Evolutionary conservation across 2,797 vertebrate species (phyloP), one percentile per base, ranked within the genome.

Genomic region (Onychomys torridus): DNA sequence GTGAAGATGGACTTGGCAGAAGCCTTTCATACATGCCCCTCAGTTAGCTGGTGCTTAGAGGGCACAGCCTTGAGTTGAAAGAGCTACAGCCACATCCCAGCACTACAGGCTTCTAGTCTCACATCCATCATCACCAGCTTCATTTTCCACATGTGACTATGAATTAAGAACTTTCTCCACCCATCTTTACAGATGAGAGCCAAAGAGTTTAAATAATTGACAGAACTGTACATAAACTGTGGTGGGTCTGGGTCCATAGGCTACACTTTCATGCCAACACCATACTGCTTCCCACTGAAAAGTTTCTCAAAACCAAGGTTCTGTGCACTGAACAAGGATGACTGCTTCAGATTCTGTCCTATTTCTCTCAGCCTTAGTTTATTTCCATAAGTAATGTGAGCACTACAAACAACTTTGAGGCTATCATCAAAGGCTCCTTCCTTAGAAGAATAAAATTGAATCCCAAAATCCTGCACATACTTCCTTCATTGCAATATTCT

Each of bases 391-490:
- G 29, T 25, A 93, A 27, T 5, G 59, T 37, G 79, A 91, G 75
- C 10, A 49, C 19, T 82, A 78, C 46, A 37, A 21, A 94, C 32
- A 40, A 1, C 65, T 93, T 88, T 88, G 94, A 96, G 49, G 9
- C 67, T 83, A 73, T 91, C 63, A 81, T 93, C 71, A 93, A 96
- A 94, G 75, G 63, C 17, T 94, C 34, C 34, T n/a, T 84, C 46
- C 32, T 96, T 85, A 75, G 40, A 49, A 71, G 71, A 89, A 89
- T 75, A 93, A 90, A 96, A 81, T 76, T 89, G 12, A 96, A 89
- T 82, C 46, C 16, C n/a, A 82, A 91, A 52, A 21, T 52, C 32
- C 12, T 59, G 46, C 32, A 10, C 19, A 40, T 34, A 93, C 25
- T 63, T 89, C 11, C 7, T 10, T 79, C 57, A 49, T 19, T 77